Conservation (phyloP, 2,797 vertebrate genomes). For the Takifugu ocellatus region DNA sequence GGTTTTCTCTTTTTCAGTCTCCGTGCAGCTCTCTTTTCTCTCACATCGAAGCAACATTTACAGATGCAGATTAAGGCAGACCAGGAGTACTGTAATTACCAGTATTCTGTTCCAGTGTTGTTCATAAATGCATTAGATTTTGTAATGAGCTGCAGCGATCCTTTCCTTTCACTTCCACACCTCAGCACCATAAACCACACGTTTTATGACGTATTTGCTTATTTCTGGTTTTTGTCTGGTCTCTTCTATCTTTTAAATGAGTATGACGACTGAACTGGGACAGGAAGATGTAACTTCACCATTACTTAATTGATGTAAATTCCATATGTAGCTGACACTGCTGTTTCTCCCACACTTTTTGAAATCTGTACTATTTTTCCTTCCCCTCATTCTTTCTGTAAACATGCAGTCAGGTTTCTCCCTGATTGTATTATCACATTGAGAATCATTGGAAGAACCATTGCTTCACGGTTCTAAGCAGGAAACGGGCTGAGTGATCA, state of each 20-base stretch:
- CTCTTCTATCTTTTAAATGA: background rate
- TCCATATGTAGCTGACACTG: background rate
- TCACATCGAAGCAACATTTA: no score
- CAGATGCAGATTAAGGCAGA: no score
- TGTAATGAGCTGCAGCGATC: no score
- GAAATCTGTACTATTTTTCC: background rate
- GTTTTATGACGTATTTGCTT: background rate
- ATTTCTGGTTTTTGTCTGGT: background rate
- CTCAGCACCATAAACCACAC: background rate
- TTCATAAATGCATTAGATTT: no score
- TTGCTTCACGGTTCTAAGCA: slow-evolving; percentile 46
- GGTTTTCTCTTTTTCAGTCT: no score
- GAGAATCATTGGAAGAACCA: slow-evolving; percentile 11
- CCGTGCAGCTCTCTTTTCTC: no score
- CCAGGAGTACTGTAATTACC: no score
- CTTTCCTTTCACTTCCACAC: no score
- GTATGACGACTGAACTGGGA: background rate
- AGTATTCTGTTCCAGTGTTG: no score
- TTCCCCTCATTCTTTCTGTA: slow-evolving; percentile 4
- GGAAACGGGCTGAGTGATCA: slow-evolving; percentile 42
- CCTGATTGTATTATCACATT: slow-evolving; percentile 25
- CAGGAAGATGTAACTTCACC: background rate
- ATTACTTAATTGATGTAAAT: background rate
- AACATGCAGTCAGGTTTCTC: slow-evolving; percentile 8
- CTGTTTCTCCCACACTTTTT: background rate